Conservation (phyloP, 2,113 vertebrate species). For the Semicossyphus pulcher region DNA sequence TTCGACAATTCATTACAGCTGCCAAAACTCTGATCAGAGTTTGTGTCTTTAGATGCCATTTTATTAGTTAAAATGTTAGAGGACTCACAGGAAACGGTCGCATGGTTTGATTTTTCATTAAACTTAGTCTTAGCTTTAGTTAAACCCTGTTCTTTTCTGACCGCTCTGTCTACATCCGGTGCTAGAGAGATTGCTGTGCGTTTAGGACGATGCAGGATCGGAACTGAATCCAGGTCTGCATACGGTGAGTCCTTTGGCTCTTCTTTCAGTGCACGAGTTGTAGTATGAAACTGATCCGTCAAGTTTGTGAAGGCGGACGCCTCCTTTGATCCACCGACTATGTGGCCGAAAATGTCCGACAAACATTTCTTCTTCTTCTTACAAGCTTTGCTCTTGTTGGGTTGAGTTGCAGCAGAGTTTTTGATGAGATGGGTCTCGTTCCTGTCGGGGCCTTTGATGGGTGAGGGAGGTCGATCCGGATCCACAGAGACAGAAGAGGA, state of each 20-base stretch:
- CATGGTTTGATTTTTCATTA: slow-evolving; percentile 20
- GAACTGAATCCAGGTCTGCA: slow-evolving; percentile 80
- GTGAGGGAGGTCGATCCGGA: slow-evolving; percentile 11
- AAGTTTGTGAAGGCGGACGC: slow-evolving; percentile 15
- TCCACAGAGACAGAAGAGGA: slow-evolving; percentile 41
- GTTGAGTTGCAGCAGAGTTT: slow-evolving; percentile 48
- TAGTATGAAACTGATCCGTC: slow-evolving; percentile 34
- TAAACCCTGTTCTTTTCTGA: slow-evolving; percentile 35
- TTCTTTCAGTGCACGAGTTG: slow-evolving; percentile 60
- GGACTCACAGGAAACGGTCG: slow-evolving; percentile 6
- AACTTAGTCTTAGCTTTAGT: slow-evolving; percentile 42
- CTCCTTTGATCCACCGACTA: slow-evolving; percentile 67
- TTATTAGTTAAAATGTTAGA: slow-evolving; percentile 27
- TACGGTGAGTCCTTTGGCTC: slow-evolving; percentile 77
- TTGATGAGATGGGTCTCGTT: slow-evolving; percentile 46
- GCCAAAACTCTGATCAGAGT: slow-evolving; percentile 33
- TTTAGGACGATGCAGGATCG: slow-evolving; percentile 80
- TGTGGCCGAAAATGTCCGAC: slow-evolving; percentile 75
- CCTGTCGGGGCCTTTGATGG: slow-evolving; percentile 50
- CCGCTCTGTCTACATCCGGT: slow-evolving; percentile 4
- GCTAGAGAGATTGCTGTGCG: slow-evolving; percentile 55
- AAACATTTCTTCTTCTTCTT: slow-evolving; percentile 79
- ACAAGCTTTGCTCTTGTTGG: slow-evolving; percentile 63
- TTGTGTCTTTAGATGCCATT: slow-evolving; percentile 19
- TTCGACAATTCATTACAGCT: slow-evolving; percentile 33